Percentiles rank a stretch among this genome's conserved stretches.
Conservation (phyloP, 2,797 vertebrate species). For the Ispidina picta region DNA sequence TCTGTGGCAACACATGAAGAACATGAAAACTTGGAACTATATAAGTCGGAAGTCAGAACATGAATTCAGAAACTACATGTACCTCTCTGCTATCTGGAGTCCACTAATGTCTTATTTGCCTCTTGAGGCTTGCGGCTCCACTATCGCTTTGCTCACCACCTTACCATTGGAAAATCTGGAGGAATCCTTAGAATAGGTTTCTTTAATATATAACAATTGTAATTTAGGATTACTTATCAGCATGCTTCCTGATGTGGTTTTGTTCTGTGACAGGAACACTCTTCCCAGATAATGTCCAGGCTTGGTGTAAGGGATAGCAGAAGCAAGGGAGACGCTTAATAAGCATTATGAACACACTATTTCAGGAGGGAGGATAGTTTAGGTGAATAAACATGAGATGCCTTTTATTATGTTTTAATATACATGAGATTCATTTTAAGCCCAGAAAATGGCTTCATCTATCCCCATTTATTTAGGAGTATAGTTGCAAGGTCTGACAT, state of each 20-base stretch:
- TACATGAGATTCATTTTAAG: neutral
- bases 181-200: neutral
- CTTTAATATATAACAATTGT: neutral
- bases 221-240: neutral
- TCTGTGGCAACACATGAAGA: neutral
- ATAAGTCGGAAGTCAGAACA: neutral
- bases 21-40: neutral
- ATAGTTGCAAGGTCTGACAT: neutral
- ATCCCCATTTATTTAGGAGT: neutral
- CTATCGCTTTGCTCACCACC: neutral
- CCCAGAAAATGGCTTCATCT: neutral
- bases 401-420: neutral
- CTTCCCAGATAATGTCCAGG: neutral
- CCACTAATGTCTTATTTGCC: neutral
- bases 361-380: neutral
- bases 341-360: neutral
- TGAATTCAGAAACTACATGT: neutral
- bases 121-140: neutral
- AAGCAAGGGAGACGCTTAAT: neutral
- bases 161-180: neutral
- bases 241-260: neutral
- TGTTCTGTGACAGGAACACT: neutral
- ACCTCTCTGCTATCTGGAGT: neutral
- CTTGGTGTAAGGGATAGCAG: neutral
- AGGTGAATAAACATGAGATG: neutral